These are phyloP conservation scores for Agriotes lineatus DNA, from an alignment of 2,888 invertebrate genomes.

Conservation along the genomic window DNA sequence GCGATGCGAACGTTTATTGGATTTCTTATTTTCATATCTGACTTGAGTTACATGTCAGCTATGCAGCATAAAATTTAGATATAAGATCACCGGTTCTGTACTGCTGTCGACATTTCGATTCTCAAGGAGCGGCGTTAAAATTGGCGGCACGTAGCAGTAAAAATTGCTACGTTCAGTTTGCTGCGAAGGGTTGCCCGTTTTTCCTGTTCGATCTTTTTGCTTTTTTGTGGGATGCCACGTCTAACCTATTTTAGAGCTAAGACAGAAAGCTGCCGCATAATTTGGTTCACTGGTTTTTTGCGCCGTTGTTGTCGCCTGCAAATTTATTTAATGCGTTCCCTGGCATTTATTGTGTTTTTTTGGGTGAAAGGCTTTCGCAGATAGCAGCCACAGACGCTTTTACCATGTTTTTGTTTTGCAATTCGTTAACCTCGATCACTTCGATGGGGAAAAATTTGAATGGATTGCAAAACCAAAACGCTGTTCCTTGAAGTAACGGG, in stretches of 20 bases:
- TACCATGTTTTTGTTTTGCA: too few species aligned
- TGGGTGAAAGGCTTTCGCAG: too few species aligned
- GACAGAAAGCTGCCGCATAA: conserved; percentile 43
- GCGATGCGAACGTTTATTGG: conserved; percentile 28
- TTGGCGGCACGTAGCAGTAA: conserved; percentile 52
- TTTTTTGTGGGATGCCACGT: conserved; percentile 41
- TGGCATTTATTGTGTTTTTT: too few species aligned
- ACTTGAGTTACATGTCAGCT: conserved; percentile 29
- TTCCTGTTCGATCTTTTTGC: conserved; percentile 43
- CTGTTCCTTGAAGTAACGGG: too few species aligned
- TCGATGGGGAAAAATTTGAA: too few species aligned
- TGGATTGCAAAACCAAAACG: too few species aligned
- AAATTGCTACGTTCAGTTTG: conserved; percentile 53
- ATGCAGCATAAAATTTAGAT: conserved; percentile 40
- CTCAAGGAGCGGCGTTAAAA: conserved; percentile 42
- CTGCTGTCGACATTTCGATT: conserved; percentile 42
- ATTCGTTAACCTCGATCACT: too few species aligned
- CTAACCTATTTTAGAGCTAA: conserved; percentile 42
- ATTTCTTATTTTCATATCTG: conserved; percentile 38
- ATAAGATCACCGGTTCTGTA: conserved; percentile 36
- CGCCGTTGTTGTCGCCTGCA: conserved; percentile 1
- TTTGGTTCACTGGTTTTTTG: conserved; percentile 27
- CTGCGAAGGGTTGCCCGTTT: conserved; percentile 44
- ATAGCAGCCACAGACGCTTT: too few species aligned
- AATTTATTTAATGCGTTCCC: too few species aligned